These are phyloP conservation scores for Acronicta alni DNA, from an alignment of 2,888 invertebrate genomes.

Conservation along the genomic window DNA sequence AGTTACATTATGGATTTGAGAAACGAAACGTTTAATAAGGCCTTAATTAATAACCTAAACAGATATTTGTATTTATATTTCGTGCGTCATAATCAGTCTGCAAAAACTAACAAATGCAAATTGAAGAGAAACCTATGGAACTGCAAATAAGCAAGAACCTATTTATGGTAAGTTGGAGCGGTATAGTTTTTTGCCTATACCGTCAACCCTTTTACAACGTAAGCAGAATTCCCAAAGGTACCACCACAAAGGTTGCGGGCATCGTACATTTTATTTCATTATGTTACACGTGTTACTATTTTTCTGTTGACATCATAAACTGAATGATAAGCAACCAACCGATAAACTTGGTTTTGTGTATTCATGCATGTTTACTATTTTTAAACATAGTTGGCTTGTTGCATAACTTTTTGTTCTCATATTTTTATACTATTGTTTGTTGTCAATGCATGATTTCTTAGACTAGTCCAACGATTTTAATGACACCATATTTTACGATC, in stretches of 20 bases:
- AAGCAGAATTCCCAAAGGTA: slow-evolving; percentile 32
- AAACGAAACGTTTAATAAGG: background rate
- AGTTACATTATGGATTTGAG: background rate
- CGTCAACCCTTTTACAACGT: slow-evolving; percentile 20
- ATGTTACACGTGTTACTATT: slow-evolving; percentile 5
- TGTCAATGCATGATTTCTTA: too few relatives aligned
- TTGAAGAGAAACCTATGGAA: slow-evolving; percentile 13
- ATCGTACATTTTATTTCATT: slow-evolving; percentile 33
- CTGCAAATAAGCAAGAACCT: slow-evolving; percentile 11
- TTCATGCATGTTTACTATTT: background rate
- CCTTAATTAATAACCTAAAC: background rate
- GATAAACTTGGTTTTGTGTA: slow-evolving; percentile 2
- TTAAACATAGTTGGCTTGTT: background rate
- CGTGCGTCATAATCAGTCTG: background rate
- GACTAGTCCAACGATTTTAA: too few relatives aligned
- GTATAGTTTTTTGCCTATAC: slow-evolving; percentile 25
- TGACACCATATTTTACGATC: too few relatives aligned
- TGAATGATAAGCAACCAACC: background rate
- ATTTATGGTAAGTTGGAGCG: slow-evolving; percentile 27
- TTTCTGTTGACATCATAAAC: slow-evolving; percentile 6
- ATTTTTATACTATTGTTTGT: background rate
- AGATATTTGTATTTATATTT: background rate
- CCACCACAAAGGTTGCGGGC: slow-evolving; percentile 22
- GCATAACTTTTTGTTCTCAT: background rate
- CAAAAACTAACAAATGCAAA: slow-evolving; percentile 12